phyloP scores from a whole-genome alignment of 2,888 invertebrate species.

The Spisula subtruncata region DNA sequence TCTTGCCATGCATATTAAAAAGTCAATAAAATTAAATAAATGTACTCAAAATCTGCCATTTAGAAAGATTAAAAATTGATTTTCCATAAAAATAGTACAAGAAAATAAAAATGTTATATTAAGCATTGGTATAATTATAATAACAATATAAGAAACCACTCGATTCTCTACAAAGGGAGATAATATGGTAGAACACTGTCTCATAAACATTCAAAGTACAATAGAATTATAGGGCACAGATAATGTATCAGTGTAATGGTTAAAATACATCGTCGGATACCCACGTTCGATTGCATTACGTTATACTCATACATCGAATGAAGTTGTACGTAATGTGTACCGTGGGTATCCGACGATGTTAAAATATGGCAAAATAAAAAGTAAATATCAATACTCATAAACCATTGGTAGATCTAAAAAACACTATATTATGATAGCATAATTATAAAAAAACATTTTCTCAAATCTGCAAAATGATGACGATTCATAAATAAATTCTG shows the following conservation, averaged over 20 bases:
- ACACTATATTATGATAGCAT: not conserved
- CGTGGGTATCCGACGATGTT: too few relatives aligned
- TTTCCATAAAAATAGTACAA: too few relatives aligned
- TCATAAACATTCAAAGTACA: too few relatives aligned
- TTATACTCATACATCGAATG: too few relatives aligned
- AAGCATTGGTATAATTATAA: too few relatives aligned
- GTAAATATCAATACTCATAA: not conserved
- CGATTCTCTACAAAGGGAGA: too few relatives aligned
- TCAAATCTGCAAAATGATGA: not conserved
- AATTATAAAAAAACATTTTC: not conserved
- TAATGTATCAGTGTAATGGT: not conserved
- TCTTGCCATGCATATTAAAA: not conserved
- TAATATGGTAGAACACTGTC: too few relatives aligned
- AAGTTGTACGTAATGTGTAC: too few relatives aligned
- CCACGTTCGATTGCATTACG: too few relatives aligned
- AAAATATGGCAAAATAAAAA: not conserved
- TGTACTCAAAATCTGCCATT: not conserved
- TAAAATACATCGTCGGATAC: not conserved
- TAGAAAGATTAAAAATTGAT: not conserved
- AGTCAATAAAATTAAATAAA: not conserved
- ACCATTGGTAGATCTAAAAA: not conserved
- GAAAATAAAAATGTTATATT: too few relatives aligned
- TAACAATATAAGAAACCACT: too few relatives aligned
- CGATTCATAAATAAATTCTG: not conserved
- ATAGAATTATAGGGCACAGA: not conserved